These are phyloP conservation scores for Penaeus japonicus DNA, from an alignment of 1,140 invertebrate species.

Conservation along the genomic window DNA sequence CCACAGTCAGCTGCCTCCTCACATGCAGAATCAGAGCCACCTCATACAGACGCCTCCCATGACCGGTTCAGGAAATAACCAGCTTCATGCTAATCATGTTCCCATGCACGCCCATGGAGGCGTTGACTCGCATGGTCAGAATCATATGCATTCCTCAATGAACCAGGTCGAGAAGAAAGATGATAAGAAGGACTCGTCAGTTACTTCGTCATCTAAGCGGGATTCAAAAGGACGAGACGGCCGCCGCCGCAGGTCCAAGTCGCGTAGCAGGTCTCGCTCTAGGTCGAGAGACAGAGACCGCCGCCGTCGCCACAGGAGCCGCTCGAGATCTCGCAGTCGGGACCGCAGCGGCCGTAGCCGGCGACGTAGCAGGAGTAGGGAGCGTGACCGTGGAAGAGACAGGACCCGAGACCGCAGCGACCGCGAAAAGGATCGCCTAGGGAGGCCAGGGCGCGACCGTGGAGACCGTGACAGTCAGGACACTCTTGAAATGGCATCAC, in stretches of 20 bases:
- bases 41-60: background rate
- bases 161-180: conserved; percentile 21
- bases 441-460: conserved; percentile 24
- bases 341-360: conserved; percentile 58
- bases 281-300: conserved; percentile 51
- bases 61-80: background rate
- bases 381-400: conserved; percentile 50
- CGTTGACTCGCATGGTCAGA: too few relatives aligned
- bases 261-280: conserved; percentile 43
- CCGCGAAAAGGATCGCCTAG: conserved; percentile 49
- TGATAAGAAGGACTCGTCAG: conserved; percentile 26
- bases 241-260: conserved; percentile 37
- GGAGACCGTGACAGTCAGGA: conserved; percentile 37
- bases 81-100: background rate
- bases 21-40: background rate
- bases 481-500: conserved; percentile 1
- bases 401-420: conserved; percentile 51
- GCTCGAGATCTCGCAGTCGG: conserved; percentile 57
- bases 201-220: conserved; percentile 2
- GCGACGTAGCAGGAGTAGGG: conserved; percentile 36
- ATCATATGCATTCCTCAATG: too few relatives aligned
- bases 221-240: conserved; percentile 42
- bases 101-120: background rate
- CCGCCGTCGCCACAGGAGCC: conserved; percentile 53
- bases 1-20: conserved; percentile 4